Percentiles rank a stretch among this genome's conserved stretches.
These are phyloP conservation scores for Drosophila sproati DNA, from an alignment of 1,140 invertebrate genomes.

Conservation along the genomic window DNA sequence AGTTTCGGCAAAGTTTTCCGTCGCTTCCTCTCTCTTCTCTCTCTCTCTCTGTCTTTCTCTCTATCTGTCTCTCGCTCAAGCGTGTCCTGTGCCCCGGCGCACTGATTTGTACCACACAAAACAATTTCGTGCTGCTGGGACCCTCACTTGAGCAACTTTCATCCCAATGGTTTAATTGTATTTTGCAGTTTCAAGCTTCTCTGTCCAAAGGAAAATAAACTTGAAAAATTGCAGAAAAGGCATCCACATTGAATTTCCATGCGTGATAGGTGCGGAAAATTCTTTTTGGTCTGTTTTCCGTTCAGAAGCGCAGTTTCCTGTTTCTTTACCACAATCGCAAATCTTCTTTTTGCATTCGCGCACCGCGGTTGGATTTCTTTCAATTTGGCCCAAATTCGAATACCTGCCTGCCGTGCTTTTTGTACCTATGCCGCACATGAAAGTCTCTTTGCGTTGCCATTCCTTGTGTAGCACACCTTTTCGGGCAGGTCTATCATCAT, in stretches of 20 bases:
- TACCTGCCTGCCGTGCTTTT: conserved; percentile 7
- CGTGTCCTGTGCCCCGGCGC: conserved; percentile 9
- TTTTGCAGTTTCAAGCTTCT: conserved; percentile 53
- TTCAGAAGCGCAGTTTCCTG: conserved; percentile 22
- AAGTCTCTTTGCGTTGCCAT: conserved; percentile 57
- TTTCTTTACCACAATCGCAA: conserved; percentile 17
- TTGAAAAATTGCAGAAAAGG: conserved; percentile 3
- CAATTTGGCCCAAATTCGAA: conserved; percentile 54
- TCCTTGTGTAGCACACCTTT: conserved; percentile 3
- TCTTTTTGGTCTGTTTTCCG: conserved; percentile 23
- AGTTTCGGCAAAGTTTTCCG: conserved; percentile 62
- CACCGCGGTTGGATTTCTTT: conserved; percentile 50
- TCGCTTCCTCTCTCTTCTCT: conserved; percentile 41
- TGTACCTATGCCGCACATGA: conserved; percentile 24
- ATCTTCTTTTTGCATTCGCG: conserved; percentile 17
- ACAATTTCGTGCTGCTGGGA: conserved; percentile 42
- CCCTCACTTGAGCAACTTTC: conserved; percentile 61
- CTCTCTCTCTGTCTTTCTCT: conserved; percentile 22
- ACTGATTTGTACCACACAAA: conserved; percentile 45
- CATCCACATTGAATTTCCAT: conserved; percentile 45
- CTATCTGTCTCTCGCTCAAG: background rate
- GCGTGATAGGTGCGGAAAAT: conserved; percentile 60
- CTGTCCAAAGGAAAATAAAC: conserved; percentile 3
- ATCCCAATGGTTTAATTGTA: conserved; percentile 76
- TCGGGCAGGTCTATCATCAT: conserved; percentile 1